Percentiles rank a stretch among this genome's conserved stretches.
Conservation (phyloP, 2,888 invertebrate species). For the Loripinus fragilis region DNA sequence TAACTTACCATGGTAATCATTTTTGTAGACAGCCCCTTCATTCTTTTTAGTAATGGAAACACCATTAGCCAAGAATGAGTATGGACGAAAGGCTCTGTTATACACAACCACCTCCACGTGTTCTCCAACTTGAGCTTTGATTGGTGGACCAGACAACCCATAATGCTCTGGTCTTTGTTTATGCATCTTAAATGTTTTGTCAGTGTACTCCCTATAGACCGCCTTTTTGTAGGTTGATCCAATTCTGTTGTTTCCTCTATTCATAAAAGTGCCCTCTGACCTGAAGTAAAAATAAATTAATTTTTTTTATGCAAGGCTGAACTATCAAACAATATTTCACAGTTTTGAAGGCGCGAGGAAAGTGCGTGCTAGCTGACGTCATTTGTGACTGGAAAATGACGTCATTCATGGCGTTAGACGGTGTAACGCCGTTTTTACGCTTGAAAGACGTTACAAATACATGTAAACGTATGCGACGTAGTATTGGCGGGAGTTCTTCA, state of each 20-base stretch:
- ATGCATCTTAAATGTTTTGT: constrained; percentile 39
- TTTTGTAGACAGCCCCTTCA: constrained; percentile 59
- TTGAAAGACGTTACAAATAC: no score
- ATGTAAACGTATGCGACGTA: no score
- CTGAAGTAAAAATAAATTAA: constrained; percentile 6
- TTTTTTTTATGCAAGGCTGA: no score
- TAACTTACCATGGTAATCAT: constrained; percentile 18
- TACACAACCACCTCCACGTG: constrained; percentile 49
- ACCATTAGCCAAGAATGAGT: constrained; percentile 62
- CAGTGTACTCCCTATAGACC: constrained; percentile 56
- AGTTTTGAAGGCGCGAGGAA: no score
- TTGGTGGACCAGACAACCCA: constrained; percentile 60
- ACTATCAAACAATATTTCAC: no score
- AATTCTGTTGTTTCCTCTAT: constrained; percentile 39
- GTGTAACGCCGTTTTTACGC: no score
- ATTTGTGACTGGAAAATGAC: no score
- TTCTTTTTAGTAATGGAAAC: constrained; percentile 57
- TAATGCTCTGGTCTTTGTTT: constrained; percentile 49
- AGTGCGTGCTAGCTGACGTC: no score
- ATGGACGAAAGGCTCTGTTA: constrained; percentile 56
- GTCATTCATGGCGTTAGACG: no score
- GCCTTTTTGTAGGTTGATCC: constrained; percentile 61
- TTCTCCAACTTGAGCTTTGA: constrained; percentile 59
- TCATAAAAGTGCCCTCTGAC: constrained; percentile 29
- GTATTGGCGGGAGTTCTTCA: no score